Evolutionary conservation across 1,140 invertebrate genomes (phyloP).

Genomic region (Scylla paramamosain): DNA sequence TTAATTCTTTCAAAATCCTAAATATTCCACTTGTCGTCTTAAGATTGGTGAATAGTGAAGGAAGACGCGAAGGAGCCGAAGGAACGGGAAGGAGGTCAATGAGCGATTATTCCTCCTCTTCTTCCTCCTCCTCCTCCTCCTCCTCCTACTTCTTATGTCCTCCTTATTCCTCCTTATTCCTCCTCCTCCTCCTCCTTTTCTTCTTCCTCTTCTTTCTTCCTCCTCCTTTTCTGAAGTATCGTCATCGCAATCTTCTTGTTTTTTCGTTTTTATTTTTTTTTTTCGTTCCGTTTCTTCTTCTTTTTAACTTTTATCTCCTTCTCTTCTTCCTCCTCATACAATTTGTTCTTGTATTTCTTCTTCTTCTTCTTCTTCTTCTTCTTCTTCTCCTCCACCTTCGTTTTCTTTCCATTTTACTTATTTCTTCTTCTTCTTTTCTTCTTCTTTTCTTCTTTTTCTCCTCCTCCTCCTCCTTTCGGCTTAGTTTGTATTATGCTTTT

Average conservation of each 20-base stretch:
- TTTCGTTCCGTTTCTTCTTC: neutral
- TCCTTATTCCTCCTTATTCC: neutral
- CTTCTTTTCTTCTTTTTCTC: neutral
- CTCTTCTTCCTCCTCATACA: neutral
- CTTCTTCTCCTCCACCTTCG: neutral
- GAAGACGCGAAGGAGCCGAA: neutral
- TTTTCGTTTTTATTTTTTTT: neutral
- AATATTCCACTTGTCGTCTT: too few species aligned
- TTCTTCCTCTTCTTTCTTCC: neutral
- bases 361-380: neutral
- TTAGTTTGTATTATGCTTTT: too few species aligned
- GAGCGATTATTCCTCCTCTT: neutral
- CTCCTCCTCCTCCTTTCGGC: neutral
- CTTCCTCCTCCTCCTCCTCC: constrained; percentile 9
- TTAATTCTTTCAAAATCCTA: too few species aligned
- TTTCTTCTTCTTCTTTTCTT: neutral
- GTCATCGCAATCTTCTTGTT: neutral
- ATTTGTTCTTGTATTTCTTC: neutral
- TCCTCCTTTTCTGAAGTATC: neutral
- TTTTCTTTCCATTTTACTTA: neutral
- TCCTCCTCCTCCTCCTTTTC: neutral
- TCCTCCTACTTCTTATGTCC: neutral
- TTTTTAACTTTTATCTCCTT: neutral
- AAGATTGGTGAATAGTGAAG: neutral
- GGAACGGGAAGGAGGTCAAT: neutral